phyloP scores from a whole-genome alignment of 2,113 vertebrate genomes.

The Proterorhinus semilunaris region DNA sequence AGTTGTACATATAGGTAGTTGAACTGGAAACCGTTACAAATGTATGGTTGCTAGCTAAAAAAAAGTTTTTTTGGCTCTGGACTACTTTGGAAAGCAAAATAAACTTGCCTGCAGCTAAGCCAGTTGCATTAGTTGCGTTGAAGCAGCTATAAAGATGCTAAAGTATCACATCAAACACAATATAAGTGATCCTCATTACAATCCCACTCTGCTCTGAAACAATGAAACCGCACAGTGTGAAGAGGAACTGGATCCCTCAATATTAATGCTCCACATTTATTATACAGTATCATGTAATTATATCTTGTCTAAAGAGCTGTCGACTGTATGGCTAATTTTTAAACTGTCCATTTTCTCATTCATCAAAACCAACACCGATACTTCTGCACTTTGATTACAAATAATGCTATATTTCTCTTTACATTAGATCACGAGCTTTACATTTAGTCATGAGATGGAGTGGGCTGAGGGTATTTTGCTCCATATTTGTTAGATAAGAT shows the following conservation, averaged over 20 bases:
- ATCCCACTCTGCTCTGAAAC: constrained; percentile 6
- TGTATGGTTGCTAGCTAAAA: too few species aligned
- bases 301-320: constrained; percentile 4
- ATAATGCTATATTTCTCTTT: not conserved
- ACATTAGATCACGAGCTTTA: constrained; percentile 3
- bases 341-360: constrained; percentile 5
- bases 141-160: constrained; percentile 16
- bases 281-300: not conserved
- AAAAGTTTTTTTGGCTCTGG: not conserved
- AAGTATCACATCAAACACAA: constrained; percentile 28
- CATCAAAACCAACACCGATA: constrained; percentile 9
- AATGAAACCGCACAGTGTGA: constrained; percentile 11
- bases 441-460: constrained; percentile 3
- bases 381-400: not conserved
- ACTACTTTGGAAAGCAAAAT: not conserved
- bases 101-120: constrained; percentile 2
- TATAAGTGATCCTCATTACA: constrained; percentile 31
- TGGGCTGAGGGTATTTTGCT: not conserved
- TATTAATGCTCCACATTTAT: constrained; percentile 6
- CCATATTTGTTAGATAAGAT: not conserved
- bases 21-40: too few species aligned
- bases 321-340: constrained; percentile 22
- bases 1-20: too few species aligned
- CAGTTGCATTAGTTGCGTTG: constrained; percentile 6
- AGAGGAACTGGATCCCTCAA: constrained; percentile 1